phyloP scores from a whole-genome alignment of 1,140 invertebrate genomes.

The Ostrea edulis region DNA sequence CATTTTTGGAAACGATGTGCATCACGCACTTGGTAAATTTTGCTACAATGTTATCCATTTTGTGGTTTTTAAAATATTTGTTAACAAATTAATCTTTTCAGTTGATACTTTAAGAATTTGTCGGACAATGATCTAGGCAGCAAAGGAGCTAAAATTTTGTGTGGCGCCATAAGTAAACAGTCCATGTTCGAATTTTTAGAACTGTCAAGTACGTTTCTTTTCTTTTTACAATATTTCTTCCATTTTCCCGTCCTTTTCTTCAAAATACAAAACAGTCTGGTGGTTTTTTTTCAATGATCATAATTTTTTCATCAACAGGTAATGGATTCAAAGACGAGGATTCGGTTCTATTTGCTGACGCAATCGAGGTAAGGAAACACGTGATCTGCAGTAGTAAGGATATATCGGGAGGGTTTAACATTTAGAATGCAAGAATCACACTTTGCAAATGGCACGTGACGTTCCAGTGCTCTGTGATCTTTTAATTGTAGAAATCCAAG shows the following conservation, averaged over 20 bases:
- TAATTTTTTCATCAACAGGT: slow-evolving; percentile 21
- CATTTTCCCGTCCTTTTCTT: neutral
- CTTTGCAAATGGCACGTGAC: too few species aligned
- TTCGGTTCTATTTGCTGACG: slow-evolving; percentile 46
- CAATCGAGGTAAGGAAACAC: slow-evolving; percentile 51
- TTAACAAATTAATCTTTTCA: neutral
- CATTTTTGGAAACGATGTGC: slow-evolving; percentile 34
- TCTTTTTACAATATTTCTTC: neutral
- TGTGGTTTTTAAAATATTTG: neutral
- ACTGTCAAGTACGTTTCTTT: slow-evolving; percentile 41
- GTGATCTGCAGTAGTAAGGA: neutral
- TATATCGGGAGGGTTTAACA: too few species aligned
- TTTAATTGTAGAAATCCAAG: slow-evolving; percentile 56
- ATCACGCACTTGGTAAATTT: slow-evolving; percentile 41
- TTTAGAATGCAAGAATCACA: too few species aligned
- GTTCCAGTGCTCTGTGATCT: neutral
- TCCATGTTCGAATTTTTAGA: slow-evolving; percentile 35
- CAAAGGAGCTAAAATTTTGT: slow-evolving; percentile 53
- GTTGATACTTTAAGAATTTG: slow-evolving; percentile 50
- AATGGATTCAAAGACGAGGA: slow-evolving; percentile 59
- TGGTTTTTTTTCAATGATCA: neutral
- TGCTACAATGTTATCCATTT: neutral
- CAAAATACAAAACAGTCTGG: neutral
- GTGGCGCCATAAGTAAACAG: slow-evolving; percentile 41
- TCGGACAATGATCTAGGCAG: slow-evolving; percentile 57